phyloP scores from a whole-genome alignment of 30 jellyfish, hydroid and myxozoan species.

The Mastigias papua region DNA sequence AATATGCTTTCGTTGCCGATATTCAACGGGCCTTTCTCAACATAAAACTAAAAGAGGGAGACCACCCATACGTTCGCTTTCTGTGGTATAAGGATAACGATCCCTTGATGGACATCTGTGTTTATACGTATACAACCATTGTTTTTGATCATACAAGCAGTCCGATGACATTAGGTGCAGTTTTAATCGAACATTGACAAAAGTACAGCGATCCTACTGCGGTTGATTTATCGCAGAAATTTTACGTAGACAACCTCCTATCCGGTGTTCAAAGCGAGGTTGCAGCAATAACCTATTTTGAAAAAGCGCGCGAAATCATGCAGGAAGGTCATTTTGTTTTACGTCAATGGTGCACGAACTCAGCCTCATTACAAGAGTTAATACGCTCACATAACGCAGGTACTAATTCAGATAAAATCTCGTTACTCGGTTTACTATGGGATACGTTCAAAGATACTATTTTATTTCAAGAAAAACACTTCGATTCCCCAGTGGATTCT shows the following conservation, averaged over 20 bases:
- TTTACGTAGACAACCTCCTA: conserved; percentile 43
- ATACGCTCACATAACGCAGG: neutral
- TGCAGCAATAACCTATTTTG: neutral
- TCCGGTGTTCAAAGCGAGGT: conserved; percentile 39
- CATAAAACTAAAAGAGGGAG: neutral
- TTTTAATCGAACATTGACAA: conserved; percentile 23
- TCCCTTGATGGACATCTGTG: neutral
- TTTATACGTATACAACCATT: neutral
- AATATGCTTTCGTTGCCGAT: conserved; percentile 61
- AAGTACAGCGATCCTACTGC: conserved; percentile 21
- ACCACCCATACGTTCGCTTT: neutral
- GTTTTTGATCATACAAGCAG: neutral
- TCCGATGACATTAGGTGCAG: conserved; percentile 22
- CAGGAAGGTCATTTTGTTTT: neutral
- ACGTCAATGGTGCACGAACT: neutral
- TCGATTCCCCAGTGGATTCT: neutral
- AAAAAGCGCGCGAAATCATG: conserved; percentile 27
- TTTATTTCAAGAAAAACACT: neutral
- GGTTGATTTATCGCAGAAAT: conserved; percentile 32
- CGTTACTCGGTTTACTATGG: conserved; percentile 17
- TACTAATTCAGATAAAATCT: neutral
- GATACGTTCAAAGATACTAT: neutral
- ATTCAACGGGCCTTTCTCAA: no score
- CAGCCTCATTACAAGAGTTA: neutral
- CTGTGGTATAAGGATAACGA: neutral